These are phyloP conservation scores for Miichthys miiuy DNA, from an alignment of 2,797 vertebrate genomes.

Conservation along the genomic window DNA sequence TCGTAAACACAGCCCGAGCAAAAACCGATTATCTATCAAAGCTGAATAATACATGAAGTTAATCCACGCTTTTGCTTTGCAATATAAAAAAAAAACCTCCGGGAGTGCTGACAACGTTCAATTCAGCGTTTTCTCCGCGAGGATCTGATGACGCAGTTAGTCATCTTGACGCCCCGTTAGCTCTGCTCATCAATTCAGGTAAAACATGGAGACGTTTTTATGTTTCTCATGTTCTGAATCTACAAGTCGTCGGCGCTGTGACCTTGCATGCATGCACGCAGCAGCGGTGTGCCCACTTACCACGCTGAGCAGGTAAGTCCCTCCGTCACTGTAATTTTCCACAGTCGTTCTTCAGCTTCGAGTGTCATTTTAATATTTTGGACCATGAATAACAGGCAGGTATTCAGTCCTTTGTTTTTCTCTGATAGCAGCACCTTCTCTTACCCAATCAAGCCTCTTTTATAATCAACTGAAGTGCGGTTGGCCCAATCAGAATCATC, in stretches of 20 bases:
- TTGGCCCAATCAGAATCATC: slow-evolving; percentile 78
- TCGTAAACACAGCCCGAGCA: slow-evolving; percentile 22
- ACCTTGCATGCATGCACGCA: not conserved
- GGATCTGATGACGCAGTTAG: slow-evolving; percentile 43
- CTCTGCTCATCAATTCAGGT: slow-evolving; percentile 34
- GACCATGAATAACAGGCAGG: slow-evolving; percentile 6
- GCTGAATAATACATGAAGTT: slow-evolving; percentile 57
- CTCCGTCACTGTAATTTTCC: not conserved
- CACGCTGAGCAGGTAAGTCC: not conserved
- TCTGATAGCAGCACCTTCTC: slow-evolving; percentile 26
- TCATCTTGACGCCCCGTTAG: slow-evolving; percentile 22
- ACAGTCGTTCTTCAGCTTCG: not conserved
- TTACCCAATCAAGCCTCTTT: slow-evolving; percentile 74
- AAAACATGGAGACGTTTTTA: slow-evolving; percentile 28
- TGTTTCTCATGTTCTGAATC: slow-evolving; percentile 18
- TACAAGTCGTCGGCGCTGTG: not conserved
- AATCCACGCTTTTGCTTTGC: slow-evolving; percentile 44
- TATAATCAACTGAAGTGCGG: slow-evolving; percentile 76
- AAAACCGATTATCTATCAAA: slow-evolving; percentile 7
- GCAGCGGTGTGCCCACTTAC: not conserved
- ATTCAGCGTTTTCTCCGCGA: slow-evolving; percentile 34
- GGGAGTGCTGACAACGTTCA: slow-evolving; percentile 39
- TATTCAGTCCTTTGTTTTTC: slow-evolving; percentile 18
- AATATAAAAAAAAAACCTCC: slow-evolving; percentile 21
- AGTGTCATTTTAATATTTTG: slow-evolving; percentile 33